Evolutionary conservation across 2,797 vertebrate genomes (phyloP), one percentile per base, ranked within the genome.

Genomic region (Etheostoma nigrum): DNA sequence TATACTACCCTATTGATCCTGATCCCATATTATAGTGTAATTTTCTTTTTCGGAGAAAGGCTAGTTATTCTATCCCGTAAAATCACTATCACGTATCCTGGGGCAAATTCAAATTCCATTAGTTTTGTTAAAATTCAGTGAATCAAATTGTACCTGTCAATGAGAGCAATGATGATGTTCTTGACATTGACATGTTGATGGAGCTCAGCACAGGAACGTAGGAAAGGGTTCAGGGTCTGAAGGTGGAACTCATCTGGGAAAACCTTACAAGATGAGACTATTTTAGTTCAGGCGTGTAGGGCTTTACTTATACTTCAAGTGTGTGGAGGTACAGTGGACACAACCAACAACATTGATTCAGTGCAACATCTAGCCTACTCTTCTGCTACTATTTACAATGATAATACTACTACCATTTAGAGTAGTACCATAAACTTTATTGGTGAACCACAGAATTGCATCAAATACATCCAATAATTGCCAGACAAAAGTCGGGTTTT

Each of bases 171-270:
- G 88, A 99, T 99, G 86, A 99, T 99, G 93, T 99, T 99, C 95
- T 99, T 99, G 79, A 99, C 98, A 45, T 99, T 99, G 89, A 99
- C 98, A 47, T 98, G 96, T 91, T 99, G 98, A 88, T 99, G 98
- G 63, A 99, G 95, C 79, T 99, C 98, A 11, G 98, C 98, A 93
- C 98, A 99, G 45, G 98, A 96, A 67, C 98, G 96, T 79, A 99
- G 96, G 93, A 99, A 99, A 40, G 97, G 98, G 91, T 99, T 99
- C 90, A 99, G 90, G 3, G 98, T 99, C 93, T 99, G 98, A 75
- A 99, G 97, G 77, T 99, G 98, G 92, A 99, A 99, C 94, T 99
- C 98, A 74, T 99, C 98, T 54, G 98, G 98, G 77, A 99, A 99
- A 86, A 99, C 98, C 98, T 99, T 69, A 42, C 0, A 45, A 67